Base-by-base conservation (phyloP, 1,140 invertebrate genomes). In the Drosophila guanche region DNA sequence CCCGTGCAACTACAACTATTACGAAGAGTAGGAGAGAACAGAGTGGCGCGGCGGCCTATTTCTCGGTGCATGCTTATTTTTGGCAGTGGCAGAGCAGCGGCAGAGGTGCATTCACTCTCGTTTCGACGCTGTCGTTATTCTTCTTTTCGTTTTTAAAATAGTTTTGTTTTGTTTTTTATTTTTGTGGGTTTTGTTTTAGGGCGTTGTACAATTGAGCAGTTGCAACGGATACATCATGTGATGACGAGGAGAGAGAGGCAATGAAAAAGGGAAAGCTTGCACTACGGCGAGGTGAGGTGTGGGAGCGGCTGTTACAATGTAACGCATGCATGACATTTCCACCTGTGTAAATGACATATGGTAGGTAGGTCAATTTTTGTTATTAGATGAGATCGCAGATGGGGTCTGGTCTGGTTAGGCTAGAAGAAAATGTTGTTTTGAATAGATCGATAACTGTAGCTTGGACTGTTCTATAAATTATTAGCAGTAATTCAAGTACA, bases 21-120 rank as follows among this genome's bases (percentile, higher is more conserved):
- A 42, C 46, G 48, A n/a, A 25, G 42, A 42, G 59, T 62, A 43
- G 68, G 50, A 22, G 58, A 46, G 54, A 61, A 42, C 54, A 67
- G 63, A 53, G 67, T 23, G 43, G 42, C 81, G 83, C 27, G 43
- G 42, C 81, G 83, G 74, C 83, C 83, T 81, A 86, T 81, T 86
- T 86, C 72, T 74, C 83, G 66, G 59, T 72, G 74, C 74, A 81
- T 81, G 77, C 86, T 86, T 86, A 88, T 88, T 81, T 86, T 78
- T 75, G 77, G 77, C 52, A 54, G 42, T 51, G 45, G 51, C 50
- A 59, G 25, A 70, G 56, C 46, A 25, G 46, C 54, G 60, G 55
- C 57, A n/a, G 25, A 57, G 46, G 47, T 69, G 69, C 77, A 86
- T 86, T 80, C 81, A 86, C 81, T 86, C 77, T 86, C 74, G 72